Evolutionary conservation across 2,113 vertebrate species (phyloP).

Genomic region (Chloropsis hardwickii): DNA sequence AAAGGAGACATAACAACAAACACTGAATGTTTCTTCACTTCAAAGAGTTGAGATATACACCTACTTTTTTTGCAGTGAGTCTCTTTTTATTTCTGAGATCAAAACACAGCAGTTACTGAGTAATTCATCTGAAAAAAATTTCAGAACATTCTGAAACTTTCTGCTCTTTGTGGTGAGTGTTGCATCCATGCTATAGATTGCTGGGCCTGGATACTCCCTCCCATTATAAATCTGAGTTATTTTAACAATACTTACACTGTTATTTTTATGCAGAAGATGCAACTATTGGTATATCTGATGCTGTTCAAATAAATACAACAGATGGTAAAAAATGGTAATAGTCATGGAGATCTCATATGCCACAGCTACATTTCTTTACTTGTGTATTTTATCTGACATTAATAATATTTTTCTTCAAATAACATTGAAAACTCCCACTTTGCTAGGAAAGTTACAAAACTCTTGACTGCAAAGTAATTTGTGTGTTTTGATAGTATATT

Average conservation of each 20-base stretch:
- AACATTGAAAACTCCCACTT: not conserved
- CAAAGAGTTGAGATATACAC: constrained; percentile 33
- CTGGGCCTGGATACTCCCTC: not conserved
- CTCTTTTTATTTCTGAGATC: constrained; percentile 38
- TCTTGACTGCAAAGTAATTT: not conserved
- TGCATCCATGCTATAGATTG: not conserved
- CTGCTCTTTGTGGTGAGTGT: not conserved
- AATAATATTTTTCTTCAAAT: not conserved
- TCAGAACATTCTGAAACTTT: not conserved
- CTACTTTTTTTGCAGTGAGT: constrained; percentile 42
- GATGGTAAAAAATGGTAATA: not conserved
- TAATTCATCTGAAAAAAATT: not conserved
- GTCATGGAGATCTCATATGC: not conserved
- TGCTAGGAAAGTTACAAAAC: not conserved
- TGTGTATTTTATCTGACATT: not conserved
- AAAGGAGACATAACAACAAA: constrained; percentile 27
- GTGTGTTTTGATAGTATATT: not conserved
- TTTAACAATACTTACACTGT: not conserved
- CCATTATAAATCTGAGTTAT: not conserved
- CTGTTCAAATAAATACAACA: not conserved
- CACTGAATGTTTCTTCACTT: constrained; percentile 18
- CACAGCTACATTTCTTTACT: not conserved
- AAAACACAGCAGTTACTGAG: not conserved
- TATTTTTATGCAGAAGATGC: not conserved
- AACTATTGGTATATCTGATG: not conserved